Evolutionary conservation across 2,113 vertebrate genomes (phyloP).

Genomic region (Hyaena hyaena): DNA sequence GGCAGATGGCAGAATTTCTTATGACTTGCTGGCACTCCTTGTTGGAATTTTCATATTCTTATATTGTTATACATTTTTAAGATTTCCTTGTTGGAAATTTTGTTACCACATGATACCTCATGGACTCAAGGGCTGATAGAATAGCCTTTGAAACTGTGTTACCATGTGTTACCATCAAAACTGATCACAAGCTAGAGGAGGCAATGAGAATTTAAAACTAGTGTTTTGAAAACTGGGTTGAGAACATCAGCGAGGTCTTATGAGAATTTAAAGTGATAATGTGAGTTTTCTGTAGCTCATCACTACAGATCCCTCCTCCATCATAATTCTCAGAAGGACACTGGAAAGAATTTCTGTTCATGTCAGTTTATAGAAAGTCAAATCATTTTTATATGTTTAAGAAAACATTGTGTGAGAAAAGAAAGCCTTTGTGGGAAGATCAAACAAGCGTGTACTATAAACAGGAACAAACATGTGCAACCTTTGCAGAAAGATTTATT

Average conservation of each 20-base stretch:
- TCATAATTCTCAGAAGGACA: constrained; percentile 63
- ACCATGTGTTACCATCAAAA: neutral
- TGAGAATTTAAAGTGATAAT: neutral
- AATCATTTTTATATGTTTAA: constrained; percentile 74
- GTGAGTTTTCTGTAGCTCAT: constrained; percentile 63
- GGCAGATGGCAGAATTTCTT: neutral
- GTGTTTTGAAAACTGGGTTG: neutral
- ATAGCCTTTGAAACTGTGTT: neutral
- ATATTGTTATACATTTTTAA: neutral
- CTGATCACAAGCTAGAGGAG: neutral
- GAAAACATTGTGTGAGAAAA: constrained; percentile 69
- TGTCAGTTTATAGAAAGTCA: constrained; percentile 66
- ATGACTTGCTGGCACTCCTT: neutral
- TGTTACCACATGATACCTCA: neutral
- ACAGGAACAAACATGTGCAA: constrained; percentile 69
- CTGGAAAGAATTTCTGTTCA: constrained; percentile 69
- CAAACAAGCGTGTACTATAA: constrained; percentile 68
- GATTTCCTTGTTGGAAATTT: constrained; percentile 45
- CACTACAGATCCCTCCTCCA: neutral
- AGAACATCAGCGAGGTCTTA: neutral
- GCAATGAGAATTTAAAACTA: neutral
- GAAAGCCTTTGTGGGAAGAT: constrained; percentile 71
- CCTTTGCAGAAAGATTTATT: constrained; percentile 72
- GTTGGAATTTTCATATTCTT: neutral
- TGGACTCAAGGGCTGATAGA: neutral